Evolutionary conservation across 2,888 invertebrate genomes (phyloP).

Genomic region (Graphium colonna): DNA sequence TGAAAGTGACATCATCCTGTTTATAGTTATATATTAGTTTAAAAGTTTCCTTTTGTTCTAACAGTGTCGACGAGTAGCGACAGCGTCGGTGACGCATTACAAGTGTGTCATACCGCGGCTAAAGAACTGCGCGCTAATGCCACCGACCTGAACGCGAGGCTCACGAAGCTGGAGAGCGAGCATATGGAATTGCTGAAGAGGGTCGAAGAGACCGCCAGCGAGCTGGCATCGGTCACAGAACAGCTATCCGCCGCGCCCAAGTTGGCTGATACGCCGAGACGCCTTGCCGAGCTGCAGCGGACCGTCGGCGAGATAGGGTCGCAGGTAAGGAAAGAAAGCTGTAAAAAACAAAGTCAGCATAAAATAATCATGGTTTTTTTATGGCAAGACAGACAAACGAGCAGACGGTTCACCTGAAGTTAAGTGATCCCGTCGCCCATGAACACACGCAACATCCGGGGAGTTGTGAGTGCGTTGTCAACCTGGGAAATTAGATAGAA

Average conservation of each 20-base stretch:
- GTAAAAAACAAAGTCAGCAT: no score
- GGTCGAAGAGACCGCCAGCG: conserved; percentile 65
- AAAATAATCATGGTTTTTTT: no score
- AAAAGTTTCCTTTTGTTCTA: no score
- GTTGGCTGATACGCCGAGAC: conserved; percentile 78
- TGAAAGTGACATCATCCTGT: no score
- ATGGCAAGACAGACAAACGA: no score
- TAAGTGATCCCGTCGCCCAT: no score
- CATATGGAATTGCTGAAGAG: conserved; percentile 61
- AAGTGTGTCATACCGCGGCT: conserved; percentile 85
- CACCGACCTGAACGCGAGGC: conserved; percentile 77
- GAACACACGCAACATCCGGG: no score
- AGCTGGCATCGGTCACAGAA: conserved; percentile 76
- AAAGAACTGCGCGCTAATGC: conserved; percentile 85
- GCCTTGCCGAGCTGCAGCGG: conserved; percentile 74
- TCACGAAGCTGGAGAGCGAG: conserved; percentile 78
- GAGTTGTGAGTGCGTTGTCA: no score
- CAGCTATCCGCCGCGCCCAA: conserved; percentile 81
- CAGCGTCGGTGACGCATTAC: conserved; percentile 84
- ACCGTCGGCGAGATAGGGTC: conserved; percentile 82
- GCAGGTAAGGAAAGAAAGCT: conserved; percentile 69
- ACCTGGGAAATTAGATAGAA: no score
- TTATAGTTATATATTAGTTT: no score
- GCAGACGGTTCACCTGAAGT: no score
- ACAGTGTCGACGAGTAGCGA: conserved; percentile 84